Percentiles rank a stretch among this genome's conserved stretches.
phyloP scores from a whole-genome alignment of 2,113 vertebrate species.

The Pseudonaja textilis region DNA sequence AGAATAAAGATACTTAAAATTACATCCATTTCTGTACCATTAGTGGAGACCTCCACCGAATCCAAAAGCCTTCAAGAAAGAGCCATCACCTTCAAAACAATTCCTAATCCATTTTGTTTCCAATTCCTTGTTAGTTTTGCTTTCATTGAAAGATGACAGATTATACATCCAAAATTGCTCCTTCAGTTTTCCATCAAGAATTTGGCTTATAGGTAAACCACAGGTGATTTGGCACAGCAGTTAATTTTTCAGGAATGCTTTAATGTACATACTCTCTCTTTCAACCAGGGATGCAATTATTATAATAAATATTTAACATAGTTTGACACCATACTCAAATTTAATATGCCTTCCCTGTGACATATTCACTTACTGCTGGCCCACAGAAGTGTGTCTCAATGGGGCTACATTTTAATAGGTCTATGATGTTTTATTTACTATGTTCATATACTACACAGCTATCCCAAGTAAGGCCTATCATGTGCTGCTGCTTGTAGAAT shows the following conservation, averaged over 20 bases:
- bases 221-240: not conserved
- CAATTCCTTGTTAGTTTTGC: not conserved
- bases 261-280: not conserved
- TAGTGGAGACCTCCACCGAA: not conserved
- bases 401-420: not conserved
- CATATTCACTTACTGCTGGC: not conserved
- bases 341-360: not conserved
- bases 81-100: not conserved
- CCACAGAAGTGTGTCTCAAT: not conserved
- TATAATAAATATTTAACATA: not conserved
- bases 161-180: not conserved
- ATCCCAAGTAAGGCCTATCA: not conserved
- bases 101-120: not conserved
- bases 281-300: not conserved
- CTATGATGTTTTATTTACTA: not conserved
- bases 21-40: not conserved
- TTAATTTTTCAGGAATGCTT: not conserved
- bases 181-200: not conserved
- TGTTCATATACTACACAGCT: not conserved
- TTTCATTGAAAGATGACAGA: not conserved
- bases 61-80: not conserved
- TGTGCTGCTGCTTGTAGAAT: not conserved
- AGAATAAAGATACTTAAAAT: not conserved
- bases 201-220: not conserved
- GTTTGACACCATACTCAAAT: not conserved